phyloP scores from a whole-genome alignment of 2,113 vertebrate species.

The Picathartes gymnocephalus region DNA sequence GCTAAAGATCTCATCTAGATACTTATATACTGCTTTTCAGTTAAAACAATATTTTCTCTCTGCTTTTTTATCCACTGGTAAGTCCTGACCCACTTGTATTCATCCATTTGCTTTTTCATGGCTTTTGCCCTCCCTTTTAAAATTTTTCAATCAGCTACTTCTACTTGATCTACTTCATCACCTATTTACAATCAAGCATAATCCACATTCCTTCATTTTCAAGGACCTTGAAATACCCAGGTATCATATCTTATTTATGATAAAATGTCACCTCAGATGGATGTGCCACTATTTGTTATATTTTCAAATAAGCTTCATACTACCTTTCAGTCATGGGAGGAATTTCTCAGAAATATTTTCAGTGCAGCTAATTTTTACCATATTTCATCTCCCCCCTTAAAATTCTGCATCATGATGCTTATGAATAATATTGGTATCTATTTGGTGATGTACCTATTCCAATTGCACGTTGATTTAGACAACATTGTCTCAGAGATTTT shows the following conservation, averaged over 20 bases:
- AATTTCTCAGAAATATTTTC: constrained; percentile 21
- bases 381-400: not conserved
- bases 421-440: not conserved
- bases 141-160: not conserved
- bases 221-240: not conserved
- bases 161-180: not conserved
- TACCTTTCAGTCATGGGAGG: not conserved
- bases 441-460: not conserved
- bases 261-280: not conserved
- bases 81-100: not conserved
- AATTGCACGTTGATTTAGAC: not conserved
- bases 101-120: not conserved
- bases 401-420: not conserved
- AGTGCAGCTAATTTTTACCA: not conserved
- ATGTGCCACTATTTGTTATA: not conserved
- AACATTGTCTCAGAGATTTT: not conserved
- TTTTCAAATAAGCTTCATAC: not conserved
- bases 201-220: not conserved
- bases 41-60: not conserved
- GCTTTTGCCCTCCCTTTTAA: not conserved
- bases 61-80: not conserved
- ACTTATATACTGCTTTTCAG: not conserved
- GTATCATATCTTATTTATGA: not conserved
- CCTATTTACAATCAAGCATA: not conserved
- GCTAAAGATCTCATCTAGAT: not conserved